These are phyloP conservation scores for Silvanus unidentatus DNA, from an alignment of 2,888 invertebrate genomes.

Conservation along the genomic window DNA sequence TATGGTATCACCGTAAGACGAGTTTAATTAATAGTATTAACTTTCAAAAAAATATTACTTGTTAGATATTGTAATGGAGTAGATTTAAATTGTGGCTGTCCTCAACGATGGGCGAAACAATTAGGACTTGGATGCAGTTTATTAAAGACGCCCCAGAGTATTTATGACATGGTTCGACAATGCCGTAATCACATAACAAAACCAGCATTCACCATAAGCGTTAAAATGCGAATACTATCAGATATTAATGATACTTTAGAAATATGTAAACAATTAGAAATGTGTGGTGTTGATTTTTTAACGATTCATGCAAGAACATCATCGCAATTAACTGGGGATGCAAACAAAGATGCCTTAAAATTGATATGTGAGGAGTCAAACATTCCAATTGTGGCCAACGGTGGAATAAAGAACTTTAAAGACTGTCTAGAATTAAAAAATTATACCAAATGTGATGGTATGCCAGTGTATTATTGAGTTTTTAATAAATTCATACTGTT, in stretches of 20 bases:
- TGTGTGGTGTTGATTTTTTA: conserved; percentile 81
- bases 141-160: conserved; percentile 73
- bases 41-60: neutral
- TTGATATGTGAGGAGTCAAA: conserved; percentile 63
- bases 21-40: neutral
- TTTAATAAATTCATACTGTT: conserved; percentile 4
- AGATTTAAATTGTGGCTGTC: conserved; percentile 96
- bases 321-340: conserved; percentile 66
- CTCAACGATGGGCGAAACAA: conserved; percentile 90
- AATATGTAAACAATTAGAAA: conserved; percentile 72
- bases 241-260: conserved; percentile 70
- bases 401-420: conserved; percentile 71
- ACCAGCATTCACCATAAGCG: conserved; percentile 78
- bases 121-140: conserved; percentile 86
- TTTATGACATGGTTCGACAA: conserved; percentile 73
- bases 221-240: conserved; percentile 81
- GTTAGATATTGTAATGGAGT: conserved; percentile 79
- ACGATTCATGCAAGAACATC: conserved; percentile 91
- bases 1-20: conserved; percentile 66
- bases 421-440: conserved; percentile 65
- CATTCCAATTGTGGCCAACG: conserved; percentile 89
- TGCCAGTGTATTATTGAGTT: conserved; percentile 16
- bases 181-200: conserved; percentile 66
- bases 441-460: conserved; percentile 66
- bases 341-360: conserved; percentile 65